These are phyloP conservation scores for Lepilemur septentrionalis DNA, from an alignment of 2,797 vertebrate species.

Conservation along the genomic window DNA sequence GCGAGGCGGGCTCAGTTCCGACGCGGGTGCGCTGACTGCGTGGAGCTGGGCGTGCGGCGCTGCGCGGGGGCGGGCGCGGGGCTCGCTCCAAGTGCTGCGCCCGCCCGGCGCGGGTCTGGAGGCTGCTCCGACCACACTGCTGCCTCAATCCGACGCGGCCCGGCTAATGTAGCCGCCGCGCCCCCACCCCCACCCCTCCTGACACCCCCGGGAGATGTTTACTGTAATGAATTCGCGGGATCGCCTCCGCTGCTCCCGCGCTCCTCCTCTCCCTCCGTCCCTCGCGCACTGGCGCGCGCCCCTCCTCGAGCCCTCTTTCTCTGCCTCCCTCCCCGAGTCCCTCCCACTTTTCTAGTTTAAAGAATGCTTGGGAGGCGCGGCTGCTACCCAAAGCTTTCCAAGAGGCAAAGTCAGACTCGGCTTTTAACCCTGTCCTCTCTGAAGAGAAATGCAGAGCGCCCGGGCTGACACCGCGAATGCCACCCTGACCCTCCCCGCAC, in stretches of 20 bases:
- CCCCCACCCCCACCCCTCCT: slow-evolving; percentile 77
- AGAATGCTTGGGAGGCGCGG: slow-evolving; percentile 91
- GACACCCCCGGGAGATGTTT: slow-evolving; percentile 90
- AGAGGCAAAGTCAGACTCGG: slow-evolving; percentile 84
- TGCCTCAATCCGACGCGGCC: slow-evolving; percentile 80
- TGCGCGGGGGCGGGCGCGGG: slow-evolving; percentile 9
- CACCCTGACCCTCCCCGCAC: neutral
- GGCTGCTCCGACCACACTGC: slow-evolving; percentile 85
- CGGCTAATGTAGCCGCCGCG: slow-evolving; percentile 83
- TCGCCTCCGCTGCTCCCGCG: slow-evolving; percentile 86
- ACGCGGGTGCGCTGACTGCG: slow-evolving; percentile 49
- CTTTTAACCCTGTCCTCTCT: slow-evolving; percentile 80
- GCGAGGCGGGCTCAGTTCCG: slow-evolving; percentile 13
- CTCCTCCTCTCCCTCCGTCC: slow-evolving; percentile 74
- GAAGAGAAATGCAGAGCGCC: neutral
- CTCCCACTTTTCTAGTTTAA: slow-evolving; percentile 87
- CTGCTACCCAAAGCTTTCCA: slow-evolving; percentile 90
- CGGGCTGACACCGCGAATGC: neutral
- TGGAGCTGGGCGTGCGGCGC: slow-evolving; percentile 17
- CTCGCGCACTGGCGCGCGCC: slow-evolving; percentile 75
- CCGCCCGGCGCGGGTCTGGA: slow-evolving; percentile 71
- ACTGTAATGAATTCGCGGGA: slow-evolving; percentile 90
- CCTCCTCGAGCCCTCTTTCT: slow-evolving; percentile 78
- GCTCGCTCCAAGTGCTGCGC: slow-evolving; percentile 50
- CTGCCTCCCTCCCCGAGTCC: slow-evolving; percentile 80